Conservation (phyloP, 2,888 invertebrate species). For the Stegana nigrithorax region DNA sequence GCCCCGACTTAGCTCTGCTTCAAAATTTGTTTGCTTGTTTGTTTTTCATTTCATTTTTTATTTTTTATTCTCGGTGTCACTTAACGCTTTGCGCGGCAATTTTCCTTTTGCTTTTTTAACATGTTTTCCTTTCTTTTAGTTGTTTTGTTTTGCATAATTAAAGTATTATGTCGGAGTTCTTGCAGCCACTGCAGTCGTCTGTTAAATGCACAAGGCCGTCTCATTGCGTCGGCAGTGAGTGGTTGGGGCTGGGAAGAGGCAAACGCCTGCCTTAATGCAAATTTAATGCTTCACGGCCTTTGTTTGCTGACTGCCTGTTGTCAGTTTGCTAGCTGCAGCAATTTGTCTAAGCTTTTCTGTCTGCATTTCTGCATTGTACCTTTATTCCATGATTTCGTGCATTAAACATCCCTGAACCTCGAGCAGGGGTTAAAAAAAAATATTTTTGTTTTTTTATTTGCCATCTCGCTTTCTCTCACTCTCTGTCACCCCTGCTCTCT, state of each 20-base stretch:
- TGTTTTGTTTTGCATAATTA: conserved; percentile 11
- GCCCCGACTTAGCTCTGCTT: not conserved
- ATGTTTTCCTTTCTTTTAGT: not conserved
- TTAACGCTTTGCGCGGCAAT: too few species aligned
- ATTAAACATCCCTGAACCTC: too few species aligned
- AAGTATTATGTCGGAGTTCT: not conserved
- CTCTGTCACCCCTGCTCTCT: too few species aligned
- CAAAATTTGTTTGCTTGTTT: not conserved
- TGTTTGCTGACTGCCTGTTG: conserved; percentile 26
- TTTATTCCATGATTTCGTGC: too few species aligned
- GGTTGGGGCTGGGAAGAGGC: conserved; percentile 19
- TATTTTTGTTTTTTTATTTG: too few species aligned
- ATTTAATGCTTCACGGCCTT: conserved; percentile 39
- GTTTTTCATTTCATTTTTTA: not conserved
- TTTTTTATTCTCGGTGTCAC: not conserved
- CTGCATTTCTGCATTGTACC: not conserved
- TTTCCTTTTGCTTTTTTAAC: not conserved
- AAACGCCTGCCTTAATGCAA: conserved; percentile 30
- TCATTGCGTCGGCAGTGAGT: conserved; percentile 32
- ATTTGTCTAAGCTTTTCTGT: conserved; percentile 22
- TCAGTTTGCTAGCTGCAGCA: conserved; percentile 31
- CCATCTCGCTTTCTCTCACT: too few species aligned
- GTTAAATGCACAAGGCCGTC: not conserved
- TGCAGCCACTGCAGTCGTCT: not conserved
- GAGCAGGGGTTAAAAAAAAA: too few species aligned